Conservation (phyloP, 2,888 invertebrate species). For the Xestia ashworthii region DNA sequence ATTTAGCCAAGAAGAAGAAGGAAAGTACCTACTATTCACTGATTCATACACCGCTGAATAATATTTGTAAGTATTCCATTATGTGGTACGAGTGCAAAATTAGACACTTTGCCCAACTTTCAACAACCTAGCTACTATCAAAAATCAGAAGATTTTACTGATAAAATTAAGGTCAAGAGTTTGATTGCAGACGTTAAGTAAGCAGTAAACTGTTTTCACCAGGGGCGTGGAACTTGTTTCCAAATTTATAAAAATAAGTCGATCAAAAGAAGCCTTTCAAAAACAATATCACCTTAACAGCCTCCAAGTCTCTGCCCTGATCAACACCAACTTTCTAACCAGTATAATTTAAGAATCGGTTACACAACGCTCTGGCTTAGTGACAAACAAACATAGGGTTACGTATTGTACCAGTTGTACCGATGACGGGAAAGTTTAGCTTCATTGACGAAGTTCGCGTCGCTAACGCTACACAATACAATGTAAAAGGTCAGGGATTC, state of each 20-base stretch:
- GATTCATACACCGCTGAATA: neutral
- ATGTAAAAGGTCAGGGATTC: conserved; percentile 56
- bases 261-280: neutral
- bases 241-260: neutral
- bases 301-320: neutral
- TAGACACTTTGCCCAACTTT: no score
- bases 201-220: neutral
- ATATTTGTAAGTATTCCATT: neutral
- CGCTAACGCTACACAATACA: conserved; percentile 12
- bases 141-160: neutral
- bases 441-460: conserved; percentile 48
- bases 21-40: neutral
- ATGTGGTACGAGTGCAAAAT: no score
- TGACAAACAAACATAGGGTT: conserved; percentile 22
- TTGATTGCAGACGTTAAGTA: neutral
- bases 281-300: neutral
- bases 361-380: conserved; percentile 3
- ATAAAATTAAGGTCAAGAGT: neutral
- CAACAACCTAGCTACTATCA: neutral
- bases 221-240: neutral
- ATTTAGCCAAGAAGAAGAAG: neutral
- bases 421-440: conserved; percentile 25
- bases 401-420: conserved; percentile 25
- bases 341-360: conserved; percentile 23
- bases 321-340: conserved; percentile 29